These are phyloP conservation scores for Sebastes baramenuke DNA, from an alignment of 2,797 vertebrate genomes.

Conservation along the genomic window DNA sequence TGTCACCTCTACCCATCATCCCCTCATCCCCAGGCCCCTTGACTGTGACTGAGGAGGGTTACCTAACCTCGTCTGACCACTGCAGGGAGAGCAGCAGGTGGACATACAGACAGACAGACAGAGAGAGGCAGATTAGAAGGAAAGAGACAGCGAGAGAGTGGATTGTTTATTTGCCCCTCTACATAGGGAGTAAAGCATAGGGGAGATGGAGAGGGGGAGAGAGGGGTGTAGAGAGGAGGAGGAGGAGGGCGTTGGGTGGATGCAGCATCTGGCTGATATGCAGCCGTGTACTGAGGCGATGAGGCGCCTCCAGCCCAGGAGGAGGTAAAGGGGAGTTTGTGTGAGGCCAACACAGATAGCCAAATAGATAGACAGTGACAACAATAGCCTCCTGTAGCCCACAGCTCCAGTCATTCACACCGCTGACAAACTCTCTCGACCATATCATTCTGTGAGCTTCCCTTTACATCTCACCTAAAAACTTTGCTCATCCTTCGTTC, in stretches of 20 bases:
- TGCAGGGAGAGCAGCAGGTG: conserved; percentile 49
- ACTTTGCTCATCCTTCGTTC: conserved; percentile 51
- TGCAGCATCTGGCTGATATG: conserved; percentile 71
- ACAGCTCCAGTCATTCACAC: conserved; percentile 9
- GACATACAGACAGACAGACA: conserved; percentile 1
- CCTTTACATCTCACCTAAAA: conserved; percentile 25
- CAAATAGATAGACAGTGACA: conserved; percentile 40
- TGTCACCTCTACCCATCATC: conserved; percentile 60
- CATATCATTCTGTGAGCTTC: conserved; percentile 26
- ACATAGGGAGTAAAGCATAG: not conserved
- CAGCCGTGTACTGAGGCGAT: conserved; percentile 49
- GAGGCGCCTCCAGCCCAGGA: conserved; percentile 63
- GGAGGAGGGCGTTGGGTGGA: conserved; percentile 42
- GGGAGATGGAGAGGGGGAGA: not conserved
- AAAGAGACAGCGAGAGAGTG: not conserved
- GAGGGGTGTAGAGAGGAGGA: conserved; percentile 9
- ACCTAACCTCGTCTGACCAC: conserved; percentile 31
- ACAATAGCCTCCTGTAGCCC: conserved; percentile 47
- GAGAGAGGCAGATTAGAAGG: conserved; percentile 11
- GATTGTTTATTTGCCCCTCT: conserved; percentile 34
- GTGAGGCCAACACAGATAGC: conserved; percentile 45
- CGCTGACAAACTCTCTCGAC: conserved; percentile 26
- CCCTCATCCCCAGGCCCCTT: conserved; percentile 31
- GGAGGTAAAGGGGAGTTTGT: conserved; percentile 47
- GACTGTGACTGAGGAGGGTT: conserved; percentile 14